Percentiles rank a stretch among this genome's conserved stretches.
phyloP scores from a whole-genome alignment of 2,888 invertebrate genomes.

The Chymomyza fuscimana region DNA sequence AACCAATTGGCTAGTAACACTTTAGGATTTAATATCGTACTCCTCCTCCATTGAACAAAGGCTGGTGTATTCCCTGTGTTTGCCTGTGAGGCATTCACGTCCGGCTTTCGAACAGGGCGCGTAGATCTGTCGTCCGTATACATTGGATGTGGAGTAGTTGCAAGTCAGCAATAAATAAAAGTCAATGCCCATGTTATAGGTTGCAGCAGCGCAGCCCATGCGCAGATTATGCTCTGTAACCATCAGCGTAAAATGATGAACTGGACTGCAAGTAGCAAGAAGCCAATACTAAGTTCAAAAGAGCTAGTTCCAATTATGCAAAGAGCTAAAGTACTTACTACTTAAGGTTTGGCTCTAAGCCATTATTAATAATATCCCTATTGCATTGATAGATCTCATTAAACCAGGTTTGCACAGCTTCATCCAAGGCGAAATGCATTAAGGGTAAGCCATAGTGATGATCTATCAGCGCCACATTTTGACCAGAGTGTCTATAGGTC shows the following conservation, averaged over 20 bases:
- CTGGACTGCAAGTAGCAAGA: constrained; percentile 27
- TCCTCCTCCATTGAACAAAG: constrained; percentile 34
- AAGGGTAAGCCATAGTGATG: constrained; percentile 26
- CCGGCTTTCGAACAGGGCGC: constrained; percentile 31
- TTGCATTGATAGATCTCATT: constrained; percentile 36
- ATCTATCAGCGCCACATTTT: constrained; percentile 43
- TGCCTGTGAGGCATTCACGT: constrained; percentile 34
- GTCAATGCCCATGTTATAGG: constrained; percentile 35
- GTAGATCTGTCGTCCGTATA: constrained; percentile 39
- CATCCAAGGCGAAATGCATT: constrained; percentile 22
- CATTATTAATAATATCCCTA: constrained; percentile 33
- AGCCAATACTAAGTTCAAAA: not conserved
- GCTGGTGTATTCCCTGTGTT: constrained; percentile 25
- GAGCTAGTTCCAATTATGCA: not conserved
- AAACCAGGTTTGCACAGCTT: constrained; percentile 46
- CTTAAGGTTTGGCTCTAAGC: constrained; percentile 41
- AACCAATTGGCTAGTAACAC: too few species aligned
- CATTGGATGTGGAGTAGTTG: constrained; percentile 49
- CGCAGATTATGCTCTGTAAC: constrained; percentile 42
- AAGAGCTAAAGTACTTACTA: constrained; percentile 37
- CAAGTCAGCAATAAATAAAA: constrained; percentile 41
- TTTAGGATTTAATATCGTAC: constrained; percentile 24
- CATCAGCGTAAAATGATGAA: constrained; percentile 53
- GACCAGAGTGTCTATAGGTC: constrained; percentile 42
- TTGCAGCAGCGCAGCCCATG: constrained; percentile 46